Percentiles rank a stretch among this genome's conserved stretches.
These are phyloP conservation scores for Chrysolina haemoptera DNA, from an alignment of 2,888 invertebrate genomes.

Conservation along the genomic window DNA sequence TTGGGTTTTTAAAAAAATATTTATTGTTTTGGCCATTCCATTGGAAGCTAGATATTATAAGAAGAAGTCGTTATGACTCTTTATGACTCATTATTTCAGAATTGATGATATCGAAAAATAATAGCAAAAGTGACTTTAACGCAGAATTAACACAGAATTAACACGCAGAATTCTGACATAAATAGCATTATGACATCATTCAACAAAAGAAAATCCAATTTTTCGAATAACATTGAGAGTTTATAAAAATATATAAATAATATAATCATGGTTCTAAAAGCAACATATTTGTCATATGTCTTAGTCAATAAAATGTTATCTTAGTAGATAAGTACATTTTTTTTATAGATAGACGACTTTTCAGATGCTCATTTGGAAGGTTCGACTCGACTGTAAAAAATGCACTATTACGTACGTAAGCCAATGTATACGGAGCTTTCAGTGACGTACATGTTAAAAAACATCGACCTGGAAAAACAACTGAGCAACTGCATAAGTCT, in stretches of 20 bases:
- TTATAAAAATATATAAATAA: slow-evolving; percentile 17
- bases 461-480: not conserved
- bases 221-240: slow-evolving; percentile 10
- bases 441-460: not conserved
- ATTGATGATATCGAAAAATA: no score
- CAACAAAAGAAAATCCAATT: not conserved
- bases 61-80: no score
- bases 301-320: slow-evolving; percentile 38
- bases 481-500: not conserved
- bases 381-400: not conserved
- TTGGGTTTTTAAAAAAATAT: no score
- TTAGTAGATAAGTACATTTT: slow-evolving; percentile 4
- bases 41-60: no score
- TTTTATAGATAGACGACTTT: not conserved
- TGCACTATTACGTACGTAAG: not conserved
- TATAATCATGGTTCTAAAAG: slow-evolving; percentile 37
- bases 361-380: not conserved
- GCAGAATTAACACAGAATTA: no score
- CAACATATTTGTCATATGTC: slow-evolving; percentile 44
- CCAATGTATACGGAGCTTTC: not conserved
- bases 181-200: no score
- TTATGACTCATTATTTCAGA: no score
- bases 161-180: no score
- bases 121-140: no score
- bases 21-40: no score